Evolutionary conservation across 2,888 invertebrate species (phyloP).

Genomic region (Alentia gelatinosa): DNA sequence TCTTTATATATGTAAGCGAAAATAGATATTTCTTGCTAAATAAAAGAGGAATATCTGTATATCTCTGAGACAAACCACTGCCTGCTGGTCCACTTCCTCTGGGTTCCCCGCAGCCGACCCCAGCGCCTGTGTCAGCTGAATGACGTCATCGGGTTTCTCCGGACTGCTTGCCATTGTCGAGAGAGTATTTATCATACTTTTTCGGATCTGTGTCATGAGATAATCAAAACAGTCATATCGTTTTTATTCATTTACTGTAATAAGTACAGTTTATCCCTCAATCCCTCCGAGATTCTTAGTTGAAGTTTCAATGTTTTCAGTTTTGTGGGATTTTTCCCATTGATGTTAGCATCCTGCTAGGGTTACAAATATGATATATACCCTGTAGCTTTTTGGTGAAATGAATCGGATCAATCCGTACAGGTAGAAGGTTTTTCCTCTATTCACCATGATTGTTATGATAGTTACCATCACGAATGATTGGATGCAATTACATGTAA

Average conservation of each 20-base stretch:
- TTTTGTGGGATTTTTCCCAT: background rate
- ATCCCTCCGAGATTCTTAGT: background rate
- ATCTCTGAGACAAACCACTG: background rate
- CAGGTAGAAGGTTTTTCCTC: too few relatives aligned
- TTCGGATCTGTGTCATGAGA: background rate
- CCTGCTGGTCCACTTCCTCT: background rate
- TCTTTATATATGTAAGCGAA: background rate
- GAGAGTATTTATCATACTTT: conserved; percentile 11
- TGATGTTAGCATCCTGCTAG: background rate
- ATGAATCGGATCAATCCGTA: too few relatives aligned
- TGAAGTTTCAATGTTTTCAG: background rate
- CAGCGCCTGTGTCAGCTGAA: background rate
- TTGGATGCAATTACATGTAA: too few relatives aligned
- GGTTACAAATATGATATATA: background rate
- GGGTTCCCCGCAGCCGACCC: background rate
- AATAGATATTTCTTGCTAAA: background rate
- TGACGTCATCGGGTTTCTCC: conserved; percentile 2
- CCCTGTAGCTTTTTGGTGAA: background rate
- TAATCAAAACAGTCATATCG: background rate
- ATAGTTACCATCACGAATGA: too few relatives aligned
- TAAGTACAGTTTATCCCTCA: too few relatives aligned
- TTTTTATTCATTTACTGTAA: background rate
- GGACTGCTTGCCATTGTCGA: background rate
- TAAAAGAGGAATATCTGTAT: background rate
- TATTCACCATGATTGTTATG: too few relatives aligned